Base-by-base conservation (phyloP, 1,140 invertebrate species). In the Trichomalopsis sarcophagae region DNA sequence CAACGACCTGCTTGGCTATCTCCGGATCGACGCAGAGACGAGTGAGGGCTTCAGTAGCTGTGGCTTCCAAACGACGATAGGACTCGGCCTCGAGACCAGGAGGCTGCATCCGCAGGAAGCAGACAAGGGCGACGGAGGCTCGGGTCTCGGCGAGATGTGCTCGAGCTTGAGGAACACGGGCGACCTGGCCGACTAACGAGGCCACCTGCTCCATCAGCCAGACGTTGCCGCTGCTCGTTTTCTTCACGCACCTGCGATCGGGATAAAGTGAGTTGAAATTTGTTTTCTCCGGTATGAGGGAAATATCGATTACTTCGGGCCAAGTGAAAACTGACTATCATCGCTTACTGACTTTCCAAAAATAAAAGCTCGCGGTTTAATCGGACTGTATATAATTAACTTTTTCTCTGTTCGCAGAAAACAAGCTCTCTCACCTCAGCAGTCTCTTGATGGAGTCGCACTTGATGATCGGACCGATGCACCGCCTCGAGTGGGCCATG, bases 1-100 rank as follows among this genome's bases (percentile, higher is more conserved):
- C 94, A 2, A 97, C 95, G 23, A 98, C 95, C 89, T 96, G 95
- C 69, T 94, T 92, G 0, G 97, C 96, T 1, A 97, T 96, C 86
- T 95, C 95, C 14, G 94, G 94, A 55, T 97, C 95, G 47, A 95
- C 95, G 87, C 96, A 97, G 62, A 98, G 93, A 87, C 96, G 95
- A 1, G 97, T 97, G 14, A 99, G 93, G 27, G 97, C 97, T 73
- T 97, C 97, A 1, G 97, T 96, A 0, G 97, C 95, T 89, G 98
- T 98, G 88, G 96, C 96, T 87, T 97, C 96, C n/a, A 98, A 93
- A 0, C 95, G 88, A 71, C 95, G 91, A 87, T 97, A 96, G 1
- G 55, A 62, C 30, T 96, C 96, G 13, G 97, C 95, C 44, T 96
- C 94, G 4, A 94, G 90, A 6, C 92, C 93, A 23, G 94, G 93